A percentile compares a stretch with the other conserved stretches of the same genome.
These are phyloP conservation scores for Kryphioiulus occultus DNA, from an alignment of 2,888 invertebrate genomes.

Conservation along the genomic window DNA sequence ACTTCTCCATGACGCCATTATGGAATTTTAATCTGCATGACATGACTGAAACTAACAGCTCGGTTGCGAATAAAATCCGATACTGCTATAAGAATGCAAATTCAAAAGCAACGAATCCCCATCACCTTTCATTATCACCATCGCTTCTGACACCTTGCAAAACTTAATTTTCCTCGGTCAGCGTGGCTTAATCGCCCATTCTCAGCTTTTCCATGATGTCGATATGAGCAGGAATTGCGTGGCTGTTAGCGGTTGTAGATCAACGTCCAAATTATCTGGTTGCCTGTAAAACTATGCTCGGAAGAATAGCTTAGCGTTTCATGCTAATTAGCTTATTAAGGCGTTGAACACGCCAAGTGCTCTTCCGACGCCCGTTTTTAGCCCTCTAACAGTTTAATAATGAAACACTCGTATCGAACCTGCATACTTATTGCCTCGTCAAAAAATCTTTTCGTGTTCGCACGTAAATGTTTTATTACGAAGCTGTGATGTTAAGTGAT, in stretches of 20 bases:
- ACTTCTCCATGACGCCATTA: no score
- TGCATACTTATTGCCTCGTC: neutral
- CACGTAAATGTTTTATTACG: neutral
- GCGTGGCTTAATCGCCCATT: neutral
- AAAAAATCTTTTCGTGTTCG: neutral
- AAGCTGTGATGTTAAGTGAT: neutral
- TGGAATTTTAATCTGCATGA: no score
- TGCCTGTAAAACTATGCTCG: neutral
- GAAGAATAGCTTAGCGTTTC: neutral
- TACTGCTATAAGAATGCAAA: no score
- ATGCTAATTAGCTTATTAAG: constrained; percentile 4
- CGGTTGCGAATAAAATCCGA: no score
- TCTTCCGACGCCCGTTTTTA: neutral
- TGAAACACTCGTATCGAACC: neutral
- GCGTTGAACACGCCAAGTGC: constrained; percentile 1
- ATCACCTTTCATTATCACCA: no score
- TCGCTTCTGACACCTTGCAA: no score
- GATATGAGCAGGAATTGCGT: neutral
- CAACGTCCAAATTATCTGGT: neutral
- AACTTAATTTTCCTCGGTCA: no score
- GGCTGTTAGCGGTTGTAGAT: neutral
- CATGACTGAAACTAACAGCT: no score
- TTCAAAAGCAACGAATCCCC: no score
- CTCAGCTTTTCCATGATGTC: neutral
- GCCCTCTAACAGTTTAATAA: neutral